A percentile compares a stretch with the other conserved stretches of the same genome.
These are phyloP conservation scores for Caenorhabditis remanei DNA, from an alignment of 1,140 invertebrate species.

Conservation along the genomic window DNA sequence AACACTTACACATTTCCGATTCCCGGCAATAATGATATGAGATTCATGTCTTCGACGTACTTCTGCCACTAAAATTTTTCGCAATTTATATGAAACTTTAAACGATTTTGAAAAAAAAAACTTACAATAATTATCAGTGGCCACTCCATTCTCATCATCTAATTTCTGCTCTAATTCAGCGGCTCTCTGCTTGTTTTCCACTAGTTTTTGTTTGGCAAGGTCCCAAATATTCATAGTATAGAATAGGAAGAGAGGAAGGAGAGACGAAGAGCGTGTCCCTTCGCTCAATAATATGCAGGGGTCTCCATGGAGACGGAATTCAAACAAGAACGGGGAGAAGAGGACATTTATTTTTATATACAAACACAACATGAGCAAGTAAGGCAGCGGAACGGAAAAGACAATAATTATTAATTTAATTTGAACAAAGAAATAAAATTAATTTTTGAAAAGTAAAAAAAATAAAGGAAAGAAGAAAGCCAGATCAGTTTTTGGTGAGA, in stretches of 20 bases:
- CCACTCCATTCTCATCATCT: conserved; percentile 42
- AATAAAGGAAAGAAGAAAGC: neutral
- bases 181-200: conserved; percentile 29
- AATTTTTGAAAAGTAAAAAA: neutral
- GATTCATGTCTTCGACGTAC: conserved; percentile 38
- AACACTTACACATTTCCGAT: conserved; percentile 35
- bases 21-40: conserved; percentile 30
- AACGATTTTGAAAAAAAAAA: too few species aligned
- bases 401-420: conserved; percentile 10
- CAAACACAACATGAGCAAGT: neutral
- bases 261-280: neutral
- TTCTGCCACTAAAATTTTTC: conserved; percentile 19
- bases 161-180: conserved; percentile 29
- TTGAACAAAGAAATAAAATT: neutral
- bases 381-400: too few species aligned
- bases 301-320: conserved; percentile 17
- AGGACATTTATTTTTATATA: conserved; percentile 5
- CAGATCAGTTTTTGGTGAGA: conserved; percentile 12
- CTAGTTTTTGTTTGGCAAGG: conserved; percentile 37
- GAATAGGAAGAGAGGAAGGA: neutral
- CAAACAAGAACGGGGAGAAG: neutral
- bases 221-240: conserved; percentile 47
- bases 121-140: conserved; percentile 39
- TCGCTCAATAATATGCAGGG: neutral
- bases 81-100: too few species aligned